Base-by-base conservation (phyloP, 2,113 vertebrate genomes). In the Hippocampus barbouri region DNA sequence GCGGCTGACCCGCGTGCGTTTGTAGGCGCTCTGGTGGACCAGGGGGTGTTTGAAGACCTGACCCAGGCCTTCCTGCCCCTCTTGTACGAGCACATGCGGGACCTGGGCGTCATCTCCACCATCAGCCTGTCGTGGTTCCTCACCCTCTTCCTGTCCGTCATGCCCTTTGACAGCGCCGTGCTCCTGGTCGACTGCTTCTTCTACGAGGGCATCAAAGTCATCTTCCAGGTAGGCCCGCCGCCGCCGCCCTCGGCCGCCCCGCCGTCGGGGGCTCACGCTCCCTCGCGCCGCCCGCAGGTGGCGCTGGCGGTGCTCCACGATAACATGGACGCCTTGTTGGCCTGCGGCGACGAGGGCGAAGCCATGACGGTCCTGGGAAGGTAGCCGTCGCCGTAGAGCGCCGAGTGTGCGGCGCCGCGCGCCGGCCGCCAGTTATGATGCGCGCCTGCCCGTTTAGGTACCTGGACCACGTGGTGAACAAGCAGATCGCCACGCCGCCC, bases 101-200 rank as follows among this genome's bases (percentile, higher is more conserved):
- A 94, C 0, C 87, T 99, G 27, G 97, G 97, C 0, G 97, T 99
- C 34, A 96, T 98, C 86, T 95, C 96, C 73, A 98, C 95, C 83
- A 98, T 98, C 88, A 97, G 95, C 0, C 93, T 98, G 2, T 98
- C 97, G 64, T 98, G 97, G 97, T 98, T 98, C 86, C 94, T 98
- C 79, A 98, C 97, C 0, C 94, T 99, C 27, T 98, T 98, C 79
- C 93, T 98, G 78, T 97, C 95, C 0, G 96, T 97, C 74, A 97
- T 99, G 96, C 97, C 97, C 38, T 99, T 99, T 4, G 94, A 97
- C 87, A 98, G 96, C 0, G 96, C 97, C 0, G 96, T 97, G 71
- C 90, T 98, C n/a, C 88, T 98, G 59, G 95, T 98, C 0, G 97
- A 99, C 90, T 98, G 96, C 80, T 99, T 99, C 86, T 98, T 98